Percentiles rank a stretch among this genome's conserved stretches.
These are phyloP conservation scores for Aphelocoma coerulescens DNA, from an alignment of 2,113 vertebrate species.

Conservation along the genomic window DNA sequence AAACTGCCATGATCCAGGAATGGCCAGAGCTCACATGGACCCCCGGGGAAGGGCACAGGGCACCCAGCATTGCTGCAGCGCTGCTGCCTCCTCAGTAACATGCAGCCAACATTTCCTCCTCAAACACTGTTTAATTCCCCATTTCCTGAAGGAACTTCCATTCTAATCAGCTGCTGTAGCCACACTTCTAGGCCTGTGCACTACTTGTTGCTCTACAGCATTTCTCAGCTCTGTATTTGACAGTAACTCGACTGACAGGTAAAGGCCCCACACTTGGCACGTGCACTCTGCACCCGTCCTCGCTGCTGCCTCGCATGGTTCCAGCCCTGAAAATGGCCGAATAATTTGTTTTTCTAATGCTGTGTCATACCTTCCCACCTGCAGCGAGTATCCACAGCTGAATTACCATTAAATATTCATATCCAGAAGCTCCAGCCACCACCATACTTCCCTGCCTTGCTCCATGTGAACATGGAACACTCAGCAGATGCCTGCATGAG, in stretches of 20 bases:
- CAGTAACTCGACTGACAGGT: not conserved
- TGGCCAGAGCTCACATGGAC: accelerated
- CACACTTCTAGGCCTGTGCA: not conserved
- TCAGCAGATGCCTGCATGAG: accelerated
- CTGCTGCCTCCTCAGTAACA: not conserved
- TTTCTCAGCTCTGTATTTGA: not conserved
- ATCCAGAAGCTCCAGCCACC: not conserved
- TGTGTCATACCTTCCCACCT: conserved; percentile 46
- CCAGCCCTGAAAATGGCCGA: conserved; percentile 4
- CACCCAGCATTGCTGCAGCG: accelerated
- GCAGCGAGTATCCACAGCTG: not conserved
- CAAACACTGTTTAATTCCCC: not conserved
- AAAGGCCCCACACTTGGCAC: not conserved
- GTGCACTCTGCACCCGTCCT: not conserved
- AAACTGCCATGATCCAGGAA: not conserved
- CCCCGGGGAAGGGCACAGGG: not conserved
- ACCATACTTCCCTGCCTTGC: not conserved
- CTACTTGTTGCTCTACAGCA: not conserved
- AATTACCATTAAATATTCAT: conserved; percentile 21
- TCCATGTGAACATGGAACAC: not conserved
- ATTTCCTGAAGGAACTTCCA: not conserved
- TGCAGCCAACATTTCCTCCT: not conserved
- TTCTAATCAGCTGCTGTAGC: not conserved
- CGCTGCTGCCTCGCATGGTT: not conserved
- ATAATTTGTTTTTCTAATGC: conserved; percentile 48